Evolutionary conservation across 2,113 vertebrate species (phyloP), one percentile per base, ranked within the genome.

Genomic region (Anoplopoma fimbria): DNA sequence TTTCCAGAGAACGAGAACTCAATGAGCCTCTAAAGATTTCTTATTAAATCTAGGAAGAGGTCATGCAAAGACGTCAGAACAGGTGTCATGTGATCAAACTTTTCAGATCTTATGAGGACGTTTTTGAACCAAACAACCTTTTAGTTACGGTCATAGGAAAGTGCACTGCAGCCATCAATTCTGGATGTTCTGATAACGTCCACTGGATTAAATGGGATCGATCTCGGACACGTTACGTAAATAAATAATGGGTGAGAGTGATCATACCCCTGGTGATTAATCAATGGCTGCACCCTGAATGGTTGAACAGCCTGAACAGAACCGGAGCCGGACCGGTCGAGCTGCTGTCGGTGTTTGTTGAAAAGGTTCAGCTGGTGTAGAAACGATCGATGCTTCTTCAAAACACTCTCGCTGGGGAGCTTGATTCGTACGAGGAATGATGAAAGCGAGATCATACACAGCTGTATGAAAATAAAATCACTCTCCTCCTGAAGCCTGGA

Each of bases 121-220:
- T 51, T 49, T n/a, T 61, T 40, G 19, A 7, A 76, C 25, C 2
- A 82, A 70, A 60, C 36, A 9, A 69, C 33, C 62, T 58, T 25
- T 23, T 38, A n/a, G 61, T 23, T 15, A n/a, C 17, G 23, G 31
- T 36, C 8, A 21, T 58, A 49, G 38, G 38, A 12, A 19, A 19
- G 68, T 17, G 13, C 5, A 25, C 27, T 7, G 27, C 27, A n/a
- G 27, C 55, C 36, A 77, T 73, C 53, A 42, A 60, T 47, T 31
- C 31, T 83, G 58, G 13, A 23, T 47, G 55, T 31, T 38, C 23
- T 45, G 33, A 33, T 19, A 36, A 14, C 63, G 23, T 47, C 40
- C 17, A 6, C 3, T 17, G 57, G 71, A 15, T 61, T 17, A 15
- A 57, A 45, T 19, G 29, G 51, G 21, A 34, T 13, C 1, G 6